phyloP scores from a whole-genome alignment of 30 jellyfish, hydroid and myxozoan genomes.

The Mastigias papua region DNA sequence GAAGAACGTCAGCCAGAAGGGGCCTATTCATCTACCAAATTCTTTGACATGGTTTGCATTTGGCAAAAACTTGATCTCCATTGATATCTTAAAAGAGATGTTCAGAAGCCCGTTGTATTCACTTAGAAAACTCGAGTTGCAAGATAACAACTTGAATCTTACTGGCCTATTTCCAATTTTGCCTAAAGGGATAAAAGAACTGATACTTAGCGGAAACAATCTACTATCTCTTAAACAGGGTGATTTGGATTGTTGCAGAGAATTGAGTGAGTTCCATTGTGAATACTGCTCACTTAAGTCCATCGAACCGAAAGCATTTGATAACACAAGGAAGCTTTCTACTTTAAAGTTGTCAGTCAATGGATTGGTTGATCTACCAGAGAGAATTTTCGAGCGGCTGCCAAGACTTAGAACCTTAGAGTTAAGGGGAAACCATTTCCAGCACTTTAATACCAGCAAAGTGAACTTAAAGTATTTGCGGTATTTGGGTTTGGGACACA shows the following conservation, averaged over 20 bases:
- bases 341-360: not conserved
- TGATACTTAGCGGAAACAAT: not conserved
- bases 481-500: not conserved
- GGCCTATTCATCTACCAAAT: constrained; percentile 4
- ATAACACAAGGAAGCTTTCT: not conserved
- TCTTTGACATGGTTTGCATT: not conserved
- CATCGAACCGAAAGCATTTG: constrained; percentile 32
- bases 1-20: not conserved
- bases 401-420: not conserved
- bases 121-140: not conserved
- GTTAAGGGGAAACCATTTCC: constrained; percentile 11
- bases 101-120: not conserved
- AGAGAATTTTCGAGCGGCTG: not conserved
- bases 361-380: not conserved
- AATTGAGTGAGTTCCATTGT: not conserved
- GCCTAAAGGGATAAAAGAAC: constrained; percentile 11
- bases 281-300: not conserved
- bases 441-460: not conserved
- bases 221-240: constrained; percentile 1
- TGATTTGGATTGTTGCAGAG: not conserved
- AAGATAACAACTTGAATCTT: not conserved
- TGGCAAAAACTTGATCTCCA: not conserved
- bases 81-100: not conserved
- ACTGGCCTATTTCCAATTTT: not conserved
- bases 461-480: not conserved